phyloP scores from a whole-genome alignment of 1,140 invertebrate genomes.

The Cydia strobilella region DNA sequence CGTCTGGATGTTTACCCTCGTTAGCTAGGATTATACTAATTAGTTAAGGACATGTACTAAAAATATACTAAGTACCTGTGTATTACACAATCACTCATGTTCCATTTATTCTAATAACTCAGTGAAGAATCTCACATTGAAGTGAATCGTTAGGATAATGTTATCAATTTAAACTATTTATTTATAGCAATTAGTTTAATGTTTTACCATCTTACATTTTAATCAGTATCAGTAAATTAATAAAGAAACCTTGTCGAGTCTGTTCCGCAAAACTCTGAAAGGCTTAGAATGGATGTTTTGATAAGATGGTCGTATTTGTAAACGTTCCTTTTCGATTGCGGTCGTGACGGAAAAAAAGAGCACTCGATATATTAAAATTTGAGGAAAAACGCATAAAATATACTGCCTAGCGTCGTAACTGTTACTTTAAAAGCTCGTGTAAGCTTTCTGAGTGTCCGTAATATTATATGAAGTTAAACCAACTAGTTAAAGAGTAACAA shows the following conservation, averaged over 20 bases:
- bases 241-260: background rate
- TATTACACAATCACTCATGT: too few species aligned
- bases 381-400: background rate
- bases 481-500: background rate
- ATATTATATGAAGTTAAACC: background rate
- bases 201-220: too few species aligned
- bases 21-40: too few species aligned
- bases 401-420: background rate
- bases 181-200: too few species aligned
- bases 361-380: constrained; percentile 24
- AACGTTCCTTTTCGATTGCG: constrained; percentile 9
- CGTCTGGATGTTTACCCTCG: too few species aligned
- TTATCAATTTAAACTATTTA: too few species aligned
- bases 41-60: too few species aligned
- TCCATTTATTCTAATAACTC: too few species aligned
- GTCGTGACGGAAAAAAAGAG: constrained; percentile 8
- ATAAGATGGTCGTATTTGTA: constrained; percentile 13
- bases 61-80: too few species aligned
- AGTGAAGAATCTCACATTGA: too few species aligned
- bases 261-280: background rate
- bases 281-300: constrained; percentile 16
- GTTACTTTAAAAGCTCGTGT: background rate
- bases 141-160: too few species aligned
- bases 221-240: too few species aligned
- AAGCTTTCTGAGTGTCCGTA: background rate